Conservation (phyloP, 2,797 vertebrate species). For the Denticeps clupeoides region DNA sequence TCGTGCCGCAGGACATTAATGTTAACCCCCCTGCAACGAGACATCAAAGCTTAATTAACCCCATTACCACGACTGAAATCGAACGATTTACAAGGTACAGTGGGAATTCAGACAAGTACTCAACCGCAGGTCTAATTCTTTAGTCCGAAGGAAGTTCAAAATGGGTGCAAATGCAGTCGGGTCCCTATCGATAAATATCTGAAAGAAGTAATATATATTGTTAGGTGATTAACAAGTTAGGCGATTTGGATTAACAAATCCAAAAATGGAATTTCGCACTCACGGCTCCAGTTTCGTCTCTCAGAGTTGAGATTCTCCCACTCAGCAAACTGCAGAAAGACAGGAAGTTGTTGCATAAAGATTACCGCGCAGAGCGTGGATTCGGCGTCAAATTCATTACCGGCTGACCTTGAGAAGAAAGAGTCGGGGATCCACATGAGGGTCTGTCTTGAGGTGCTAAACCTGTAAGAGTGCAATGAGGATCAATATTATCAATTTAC, state of each 20-base stretch:
- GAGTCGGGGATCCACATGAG: conserved; percentile 98
- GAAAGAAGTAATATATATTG: conserved; percentile 32
- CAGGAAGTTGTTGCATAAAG: conserved; percentile 2
- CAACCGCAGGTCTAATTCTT: conserved; percentile 93
- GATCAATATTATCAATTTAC: neutral
- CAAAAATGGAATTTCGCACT: conserved; percentile 52
- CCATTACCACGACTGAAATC: neutral
- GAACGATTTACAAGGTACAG: neutral
- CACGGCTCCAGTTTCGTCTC: conserved; percentile 98
- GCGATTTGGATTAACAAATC: neutral
- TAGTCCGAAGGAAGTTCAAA: conserved; percentile 96
- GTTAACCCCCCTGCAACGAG: conserved; percentile 78
- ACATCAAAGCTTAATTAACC: conserved; percentile 10
- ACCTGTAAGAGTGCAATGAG: conserved; percentile 57
- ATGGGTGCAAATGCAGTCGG: conserved; percentile 96
- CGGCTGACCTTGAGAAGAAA: conserved; percentile 98
- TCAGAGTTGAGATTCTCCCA: conserved; percentile 94
- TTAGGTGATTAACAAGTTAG: too few species aligned
- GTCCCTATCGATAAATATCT: conserved; percentile 99
- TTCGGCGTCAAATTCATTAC: too few species aligned
- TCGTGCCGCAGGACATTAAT: conserved; percentile 90
- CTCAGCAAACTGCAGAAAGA: conserved; percentile 82
- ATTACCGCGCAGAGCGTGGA: too few species aligned
- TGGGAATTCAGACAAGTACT: conserved; percentile 10
- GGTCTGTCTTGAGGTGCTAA: conserved; percentile 96